These are phyloP conservation scores for Carcina quercana DNA, from an alignment of 2,888 invertebrate genomes.

Conservation along the genomic window DNA sequence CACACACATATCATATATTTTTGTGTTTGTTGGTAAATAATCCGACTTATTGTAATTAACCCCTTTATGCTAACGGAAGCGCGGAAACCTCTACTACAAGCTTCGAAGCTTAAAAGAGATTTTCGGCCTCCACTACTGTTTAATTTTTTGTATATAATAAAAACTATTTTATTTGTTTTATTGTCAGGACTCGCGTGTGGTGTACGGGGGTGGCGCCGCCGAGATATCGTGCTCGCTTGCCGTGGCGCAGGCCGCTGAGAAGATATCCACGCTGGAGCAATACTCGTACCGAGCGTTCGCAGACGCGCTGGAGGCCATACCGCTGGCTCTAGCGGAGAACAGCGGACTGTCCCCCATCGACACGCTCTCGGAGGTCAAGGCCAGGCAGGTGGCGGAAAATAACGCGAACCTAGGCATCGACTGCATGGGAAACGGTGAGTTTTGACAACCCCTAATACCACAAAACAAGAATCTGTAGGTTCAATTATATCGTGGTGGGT, in stretches of 20 bases:
- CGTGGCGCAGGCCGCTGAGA: conserved; percentile 91
- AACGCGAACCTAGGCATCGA: conserved; percentile 95
- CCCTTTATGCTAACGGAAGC: too few relatives aligned
- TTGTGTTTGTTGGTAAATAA: too few relatives aligned
- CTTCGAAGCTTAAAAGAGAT: too few relatives aligned
- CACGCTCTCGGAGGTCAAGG: conserved; percentile 91
- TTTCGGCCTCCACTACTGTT: too few relatives aligned
- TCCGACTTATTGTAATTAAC: too few relatives aligned
- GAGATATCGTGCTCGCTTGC: conserved; percentile 96
- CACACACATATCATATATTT: too few relatives aligned
- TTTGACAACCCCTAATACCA: too few relatives aligned
- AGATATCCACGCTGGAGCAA: conserved; percentile 93
- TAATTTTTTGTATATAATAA: too few relatives aligned
- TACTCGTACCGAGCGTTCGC: conserved; percentile 97
- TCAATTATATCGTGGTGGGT: too few relatives aligned
- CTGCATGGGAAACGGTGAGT: conserved; percentile 87
- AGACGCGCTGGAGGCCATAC: conserved; percentile 95
- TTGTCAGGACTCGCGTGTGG: conserved; percentile 82
- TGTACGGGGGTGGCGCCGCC: conserved; percentile 98
- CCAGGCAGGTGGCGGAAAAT: conserved; percentile 88
- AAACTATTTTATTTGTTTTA: too few relatives aligned
- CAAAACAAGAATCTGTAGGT: too few relatives aligned
- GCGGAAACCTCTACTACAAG: too few relatives aligned
- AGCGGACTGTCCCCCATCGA: conserved; percentile 95
- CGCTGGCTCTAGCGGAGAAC: conserved; percentile 97